phyloP scores from a whole-genome alignment of 2,113 vertebrate genomes.

The Pao palembangensis region DNA sequence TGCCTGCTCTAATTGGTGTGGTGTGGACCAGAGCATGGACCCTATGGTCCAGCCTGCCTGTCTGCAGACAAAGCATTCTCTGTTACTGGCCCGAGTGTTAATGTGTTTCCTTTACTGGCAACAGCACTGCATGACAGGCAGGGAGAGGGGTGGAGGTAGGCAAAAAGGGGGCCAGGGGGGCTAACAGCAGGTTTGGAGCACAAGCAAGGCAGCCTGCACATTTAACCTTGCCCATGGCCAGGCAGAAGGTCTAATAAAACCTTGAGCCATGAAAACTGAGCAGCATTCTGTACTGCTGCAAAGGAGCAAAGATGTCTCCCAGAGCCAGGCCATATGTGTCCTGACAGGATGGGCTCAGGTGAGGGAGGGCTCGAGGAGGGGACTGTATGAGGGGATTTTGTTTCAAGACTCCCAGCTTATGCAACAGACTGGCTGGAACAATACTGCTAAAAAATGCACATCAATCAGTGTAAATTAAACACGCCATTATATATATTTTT shows the following conservation, averaged over 20 bases:
- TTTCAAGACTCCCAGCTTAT: slow-evolving; percentile 14
- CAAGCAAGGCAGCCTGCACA: slow-evolving; percentile 59
- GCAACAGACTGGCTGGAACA: slow-evolving; percentile 31
- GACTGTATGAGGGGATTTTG: slow-evolving; percentile 33
- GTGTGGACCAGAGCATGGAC: slow-evolving; percentile 50
- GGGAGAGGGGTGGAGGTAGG: slow-evolving; percentile 34
- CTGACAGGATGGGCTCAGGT: slow-evolving; percentile 52
- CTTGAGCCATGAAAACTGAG: slow-evolving; percentile 67
- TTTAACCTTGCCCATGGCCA: slow-evolving; percentile 67
- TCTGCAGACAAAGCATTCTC: slow-evolving; percentile 66
- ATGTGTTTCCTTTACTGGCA: slow-evolving; percentile 76
- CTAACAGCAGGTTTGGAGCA: slow-evolving; percentile 41
- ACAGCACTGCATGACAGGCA: slow-evolving; percentile 54
- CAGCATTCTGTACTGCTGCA: slow-evolving; percentile 47
- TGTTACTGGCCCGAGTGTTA: slow-evolving; percentile 69
- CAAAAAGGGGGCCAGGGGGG: slow-evolving; percentile 21
- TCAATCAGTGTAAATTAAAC: background rate
- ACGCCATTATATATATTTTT: too few relatives aligned
- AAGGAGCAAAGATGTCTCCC: slow-evolving; percentile 48
- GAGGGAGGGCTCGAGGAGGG: slow-evolving; percentile 24
- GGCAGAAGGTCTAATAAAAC: slow-evolving; percentile 72
- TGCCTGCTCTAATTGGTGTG: slow-evolving; percentile 62
- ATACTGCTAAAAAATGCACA: slow-evolving; percentile 24
- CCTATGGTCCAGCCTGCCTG: slow-evolving; percentile 55
- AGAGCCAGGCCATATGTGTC: slow-evolving; percentile 35